Evolutionary conservation across 2,797 vertebrate species (phyloP), one percentile per base, ranked within the genome.

Genomic region (Rhincodon typus): DNA sequence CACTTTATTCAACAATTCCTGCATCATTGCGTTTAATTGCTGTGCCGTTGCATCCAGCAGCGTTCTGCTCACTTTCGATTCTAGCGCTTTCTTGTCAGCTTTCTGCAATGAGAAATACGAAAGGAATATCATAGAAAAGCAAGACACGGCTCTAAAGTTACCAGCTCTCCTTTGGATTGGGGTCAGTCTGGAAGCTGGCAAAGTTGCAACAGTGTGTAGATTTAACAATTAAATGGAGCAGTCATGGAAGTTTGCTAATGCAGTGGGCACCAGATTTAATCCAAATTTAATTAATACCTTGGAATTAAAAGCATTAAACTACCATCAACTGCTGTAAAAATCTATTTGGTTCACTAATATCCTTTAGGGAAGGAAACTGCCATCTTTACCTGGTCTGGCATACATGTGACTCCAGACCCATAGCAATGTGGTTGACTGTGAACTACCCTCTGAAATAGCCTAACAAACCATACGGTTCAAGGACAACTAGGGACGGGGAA

Each of bases 1-100:
- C 82, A 97, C 95, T 96, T 96, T 97, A 94, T 97, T 96, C 0
- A 97, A 95, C 69, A 98, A 50, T 1, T 97, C 96, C 38, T 97
- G 97, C 79, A 97, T 96, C 95, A 97, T 96, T 82, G 97, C 82
- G 0, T 96, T 97, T 95, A 98, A 96, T 87, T 97, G 97, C 30
- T 15, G 6, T 0, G 96, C 96, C 27, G 96, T 67, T 0, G 5
- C 12, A 82, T 97, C 97, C 96, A 98, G 96, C 93, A 98, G 96
- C 0, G 70, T 67, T 1, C 96, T 96, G 96, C 82, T 97, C 0
- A 86, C 97, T 95, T 97, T 97, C 42, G 96, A 82, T 4, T 97
- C 97, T 96, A 97, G n/a, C 0, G 1, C 82, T 0, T 96, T 96
- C 87, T 77, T 97, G 84, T 97, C 97, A 0, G 97, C 97, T 97